These are phyloP conservation scores for Hypotaenidia okinawae DNA, from an alignment of 2,797 vertebrate genomes.

Conservation along the genomic window DNA sequence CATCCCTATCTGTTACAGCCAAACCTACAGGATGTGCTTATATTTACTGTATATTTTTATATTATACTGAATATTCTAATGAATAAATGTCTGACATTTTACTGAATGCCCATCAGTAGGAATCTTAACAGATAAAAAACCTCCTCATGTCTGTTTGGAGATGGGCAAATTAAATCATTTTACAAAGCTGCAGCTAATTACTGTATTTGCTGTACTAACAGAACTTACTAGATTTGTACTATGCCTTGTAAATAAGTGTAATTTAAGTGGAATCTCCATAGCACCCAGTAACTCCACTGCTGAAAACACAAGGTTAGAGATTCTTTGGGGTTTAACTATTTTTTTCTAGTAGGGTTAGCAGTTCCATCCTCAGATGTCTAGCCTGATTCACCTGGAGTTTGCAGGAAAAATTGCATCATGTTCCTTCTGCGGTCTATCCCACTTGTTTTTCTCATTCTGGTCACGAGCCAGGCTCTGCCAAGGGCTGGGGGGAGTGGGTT, in stretches of 20 bases:
- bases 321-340: not conserved
- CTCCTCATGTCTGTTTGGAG: not conserved
- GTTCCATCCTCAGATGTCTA: not conserved
- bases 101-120: slow-evolving; percentile 6
- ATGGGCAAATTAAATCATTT: not conserved
- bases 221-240: slow-evolving; percentile 36
- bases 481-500: not conserved
- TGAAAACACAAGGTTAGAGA: not conserved
- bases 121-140: not conserved
- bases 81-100: slow-evolving; percentile 50
- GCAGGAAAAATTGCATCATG: not conserved
- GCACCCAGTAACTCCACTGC: slow-evolving; percentile 4
- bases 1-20: not conserved
- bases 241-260: slow-evolving; percentile 59
- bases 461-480: not conserved
- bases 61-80: slow-evolving; percentile 44
- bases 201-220: slow-evolving; percentile 56
- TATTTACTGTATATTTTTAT: slow-evolving; percentile 67
- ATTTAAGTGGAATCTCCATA: slow-evolving; percentile 38
- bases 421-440: not conserved
- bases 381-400: not conserved
- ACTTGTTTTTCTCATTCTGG: not conserved
- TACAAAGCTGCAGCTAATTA: slow-evolving; percentile 42
- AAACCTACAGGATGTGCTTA: slow-evolving; percentile 32
- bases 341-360: slow-evolving; percentile 9